A percentile compares a stretch with the other conserved stretches of the same genome.
These are phyloP conservation scores for Cephus pulcher DNA, from an alignment of 2,888 invertebrate genomes.

Conservation along the genomic window DNA sequence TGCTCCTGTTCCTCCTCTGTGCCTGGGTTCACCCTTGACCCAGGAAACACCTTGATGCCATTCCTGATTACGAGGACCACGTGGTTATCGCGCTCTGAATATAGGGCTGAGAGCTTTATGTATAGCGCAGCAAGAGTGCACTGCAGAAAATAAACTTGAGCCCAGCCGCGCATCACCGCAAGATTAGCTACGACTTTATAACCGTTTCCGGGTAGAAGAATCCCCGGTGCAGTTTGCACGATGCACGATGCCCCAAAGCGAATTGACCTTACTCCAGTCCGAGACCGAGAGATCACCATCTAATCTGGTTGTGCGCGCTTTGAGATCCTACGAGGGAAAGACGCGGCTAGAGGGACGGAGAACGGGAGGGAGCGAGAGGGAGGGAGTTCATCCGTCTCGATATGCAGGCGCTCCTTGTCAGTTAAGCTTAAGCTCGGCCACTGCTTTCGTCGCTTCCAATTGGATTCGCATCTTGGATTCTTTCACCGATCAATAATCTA, in stretches of 20 bases:
- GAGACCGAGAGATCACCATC: conserved; percentile 47
- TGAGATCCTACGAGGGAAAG: conserved; percentile 1
- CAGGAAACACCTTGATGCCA: not conserved
- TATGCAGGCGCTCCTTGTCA: not conserved
- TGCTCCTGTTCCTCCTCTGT: not conserved
- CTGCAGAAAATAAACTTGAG: not conserved
- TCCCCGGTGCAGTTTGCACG: conserved; percentile 57
- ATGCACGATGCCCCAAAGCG: conserved; percentile 64
- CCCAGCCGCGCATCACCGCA: not conserved
- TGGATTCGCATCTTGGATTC: not conserved
- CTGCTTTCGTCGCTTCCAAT: not conserved
- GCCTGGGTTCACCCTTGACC: not conserved
- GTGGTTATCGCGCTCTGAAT: not conserved
- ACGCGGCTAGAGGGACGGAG: conserved; percentile 13
- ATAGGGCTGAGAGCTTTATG: not conserved
- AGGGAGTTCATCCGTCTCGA: conserved; percentile 32
- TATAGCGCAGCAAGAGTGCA: not conserved
- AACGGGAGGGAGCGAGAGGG: conserved; percentile 10
- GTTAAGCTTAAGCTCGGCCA: not conserved
- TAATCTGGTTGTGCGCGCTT: conserved; percentile 42
- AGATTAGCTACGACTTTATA: conserved; percentile 11
- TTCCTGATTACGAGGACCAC: not conserved
- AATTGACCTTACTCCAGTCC: conserved; percentile 58
- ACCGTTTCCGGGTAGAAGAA: conserved; percentile 59
- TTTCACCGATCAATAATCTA: not conserved